Base-by-base conservation (phyloP, 2,888 invertebrate species). In the Pseudanteris insignis region DNA sequence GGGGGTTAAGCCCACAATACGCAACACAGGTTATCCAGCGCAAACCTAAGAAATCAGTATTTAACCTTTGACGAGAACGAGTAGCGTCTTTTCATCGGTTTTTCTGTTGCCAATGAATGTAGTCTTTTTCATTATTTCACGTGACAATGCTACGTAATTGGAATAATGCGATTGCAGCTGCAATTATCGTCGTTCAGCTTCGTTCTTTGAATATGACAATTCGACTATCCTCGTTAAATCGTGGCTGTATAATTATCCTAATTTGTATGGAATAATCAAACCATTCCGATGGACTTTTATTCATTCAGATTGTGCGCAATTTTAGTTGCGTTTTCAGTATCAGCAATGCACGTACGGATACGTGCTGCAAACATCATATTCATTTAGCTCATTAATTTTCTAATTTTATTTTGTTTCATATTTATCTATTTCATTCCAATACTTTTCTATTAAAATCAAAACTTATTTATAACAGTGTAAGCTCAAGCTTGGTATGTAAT, bases 101-200 rank as follows among this genome's bases (percentile, higher is more conserved):
- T 21, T 21, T 7, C 29, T 41, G 2, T 15, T 9, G 11, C 4
- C 15, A 15, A 9, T 28, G 38, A 28, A 28, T 28, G 26, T 1
- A 25, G 10, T 14, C 12, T 33, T 21, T 3, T 12, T n/a, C 15
- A 2, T 46, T 28, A 12, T 30, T 28, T 28, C 7, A 11, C n/a
- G 3, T 9, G 25, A 13, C 8, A 21, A 21, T 13, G n/a, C 13
- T 5, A 30, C n/a, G n/a, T 21, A 26, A 37, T 24, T 47, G 34
- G 30, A 38, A 40, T 40, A 40, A 50, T 13, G 32, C 26, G 33
- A 40, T 50, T 33, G 30, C 12, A 6, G 7, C 26, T 13, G 28
- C 21, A 50, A 40, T 50, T 50, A 50, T 50, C 33, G 40, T 30
- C 13, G 30, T 38, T 48, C 18, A n/a, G 30, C 28, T 14, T 9